Percentiles rank a stretch among this genome's conserved stretches.
These are phyloP conservation scores for Drosophila fulvimacula DNA, from an alignment of 2,888 invertebrate species.

Conservation along the genomic window DNA sequence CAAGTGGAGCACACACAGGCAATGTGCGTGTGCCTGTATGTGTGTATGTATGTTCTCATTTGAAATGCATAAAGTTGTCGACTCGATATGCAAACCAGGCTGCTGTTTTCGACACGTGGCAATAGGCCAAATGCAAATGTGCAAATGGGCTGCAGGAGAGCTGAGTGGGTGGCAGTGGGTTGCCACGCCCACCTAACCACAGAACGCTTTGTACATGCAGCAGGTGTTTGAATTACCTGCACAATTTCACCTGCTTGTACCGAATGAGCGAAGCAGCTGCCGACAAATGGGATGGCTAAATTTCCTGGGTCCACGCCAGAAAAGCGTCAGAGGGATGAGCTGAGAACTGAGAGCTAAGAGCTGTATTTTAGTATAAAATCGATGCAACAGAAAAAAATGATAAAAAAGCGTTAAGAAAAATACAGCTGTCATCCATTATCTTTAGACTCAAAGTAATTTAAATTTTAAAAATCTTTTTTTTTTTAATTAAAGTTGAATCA, in stretches of 20 bases:
- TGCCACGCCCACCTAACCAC: conserved; percentile 25
- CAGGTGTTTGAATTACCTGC: conserved; percentile 67
- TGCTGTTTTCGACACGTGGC: conserved; percentile 49
- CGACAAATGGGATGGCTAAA: neutral
- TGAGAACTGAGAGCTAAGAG: too few relatives aligned
- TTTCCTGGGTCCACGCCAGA: conserved; percentile 41
- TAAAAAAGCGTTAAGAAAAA: too few relatives aligned
- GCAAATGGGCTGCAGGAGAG: neutral
- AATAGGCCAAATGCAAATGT: conserved; percentile 6
- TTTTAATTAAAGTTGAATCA: too few relatives aligned
- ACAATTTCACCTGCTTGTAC: conserved; percentile 43
- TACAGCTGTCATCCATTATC: too few relatives aligned
- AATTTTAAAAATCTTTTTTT: too few relatives aligned
- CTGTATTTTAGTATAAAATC: neutral
- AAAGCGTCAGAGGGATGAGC: neutral
- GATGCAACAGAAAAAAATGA: neutral
- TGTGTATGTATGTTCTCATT: conserved; percentile 29
- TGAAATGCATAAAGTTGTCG: conserved; percentile 52
- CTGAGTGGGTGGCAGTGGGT: neutral
- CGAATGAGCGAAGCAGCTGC: conserved; percentile 9
- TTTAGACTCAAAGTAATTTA: too few relatives aligned
- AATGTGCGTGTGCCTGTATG: neutral
- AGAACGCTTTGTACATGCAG: conserved; percentile 40
- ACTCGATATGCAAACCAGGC: conserved; percentile 47
- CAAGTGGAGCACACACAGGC: conserved; percentile 11